These are phyloP conservation scores for Hedya salicella DNA, from an alignment of 2,888 invertebrate species.

Conservation along the genomic window DNA sequence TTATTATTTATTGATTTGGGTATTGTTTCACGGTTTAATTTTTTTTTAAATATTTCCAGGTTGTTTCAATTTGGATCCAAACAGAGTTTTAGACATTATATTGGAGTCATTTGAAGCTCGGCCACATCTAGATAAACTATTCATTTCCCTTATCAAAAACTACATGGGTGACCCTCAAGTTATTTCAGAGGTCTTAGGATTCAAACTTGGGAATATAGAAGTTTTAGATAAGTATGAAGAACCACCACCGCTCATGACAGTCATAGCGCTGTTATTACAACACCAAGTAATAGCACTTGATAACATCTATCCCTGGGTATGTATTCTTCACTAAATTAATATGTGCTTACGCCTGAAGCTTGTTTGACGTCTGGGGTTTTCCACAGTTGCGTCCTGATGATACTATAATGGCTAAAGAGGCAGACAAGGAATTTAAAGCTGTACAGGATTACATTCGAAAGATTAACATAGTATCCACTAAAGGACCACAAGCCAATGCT, in stretches of 20 bases:
- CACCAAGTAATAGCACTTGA: conserved; percentile 93
- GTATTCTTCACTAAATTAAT: conserved; percentile 51
- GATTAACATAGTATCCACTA: conserved; percentile 92
- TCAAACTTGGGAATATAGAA: conserved; percentile 92
- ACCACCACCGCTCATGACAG: conserved; percentile 93
- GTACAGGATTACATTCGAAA: conserved; percentile 96
- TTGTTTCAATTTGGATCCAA: conserved; percentile 99
- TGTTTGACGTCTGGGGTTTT: conserved; percentile 41
- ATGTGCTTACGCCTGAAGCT: conserved; percentile 5
- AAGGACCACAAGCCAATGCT: conserved; percentile 91
- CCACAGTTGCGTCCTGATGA: conserved; percentile 93
- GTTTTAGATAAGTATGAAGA: conserved; percentile 86
- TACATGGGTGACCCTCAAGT: conserved; percentile 94
- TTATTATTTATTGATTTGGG: no score
- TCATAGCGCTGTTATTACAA: conserved; percentile 96
- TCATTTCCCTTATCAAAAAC: conserved; percentile 92
- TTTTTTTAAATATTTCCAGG: conserved; percentile 84
- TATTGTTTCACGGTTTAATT: neutral
- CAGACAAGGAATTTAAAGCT: conserved; percentile 92
- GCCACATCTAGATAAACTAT: conserved; percentile 90
- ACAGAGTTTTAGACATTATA: conserved; percentile 97
- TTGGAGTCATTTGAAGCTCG: conserved; percentile 98
- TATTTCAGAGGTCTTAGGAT: conserved; percentile 97
- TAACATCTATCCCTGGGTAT: conserved; percentile 96
- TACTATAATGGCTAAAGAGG: conserved; percentile 90